A percentile compares a stretch with the other conserved stretches of the same genome.
Conservation (phyloP, 2,888 invertebrate genomes). For the Quadriops clusia region DNA sequence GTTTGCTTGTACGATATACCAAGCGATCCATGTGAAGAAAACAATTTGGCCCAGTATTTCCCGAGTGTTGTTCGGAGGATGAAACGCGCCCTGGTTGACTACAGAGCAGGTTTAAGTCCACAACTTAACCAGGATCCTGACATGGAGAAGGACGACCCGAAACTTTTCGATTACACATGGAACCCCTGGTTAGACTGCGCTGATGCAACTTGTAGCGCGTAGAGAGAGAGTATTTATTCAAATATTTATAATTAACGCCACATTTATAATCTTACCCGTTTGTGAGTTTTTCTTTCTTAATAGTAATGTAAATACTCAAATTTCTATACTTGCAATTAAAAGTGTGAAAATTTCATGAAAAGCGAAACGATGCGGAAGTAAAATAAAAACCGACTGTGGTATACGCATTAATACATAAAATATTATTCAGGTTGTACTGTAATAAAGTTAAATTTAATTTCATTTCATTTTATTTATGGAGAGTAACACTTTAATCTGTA, state of each 20-base stretch:
- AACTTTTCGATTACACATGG: constrained; percentile 61
- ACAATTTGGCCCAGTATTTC: constrained; percentile 48
- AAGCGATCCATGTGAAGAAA: constrained; percentile 68
- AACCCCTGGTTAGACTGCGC: constrained; percentile 46
- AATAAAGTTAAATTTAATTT: no score
- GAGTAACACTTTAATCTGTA: no score
- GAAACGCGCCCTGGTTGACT: constrained; percentile 39
- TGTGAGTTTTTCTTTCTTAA: no score
- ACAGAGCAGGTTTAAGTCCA: constrained; percentile 43
- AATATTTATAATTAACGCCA: background rate
- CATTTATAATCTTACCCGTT: background rate
- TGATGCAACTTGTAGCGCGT: constrained; percentile 21
- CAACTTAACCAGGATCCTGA: constrained; percentile 42
- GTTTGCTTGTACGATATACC: constrained; percentile 67
- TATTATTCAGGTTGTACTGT: no score
- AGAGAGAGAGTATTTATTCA: constrained; percentile 3
- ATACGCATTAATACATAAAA: no score
- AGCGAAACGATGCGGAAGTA: no score
- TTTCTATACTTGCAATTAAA: no score
- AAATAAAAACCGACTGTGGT: no score
- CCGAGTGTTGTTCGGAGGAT: constrained; percentile 42
- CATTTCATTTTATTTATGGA: no score
- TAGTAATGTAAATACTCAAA: no score
- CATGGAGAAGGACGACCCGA: constrained; percentile 52
- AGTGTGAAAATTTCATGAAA: no score